Evolutionary conservation across 2,888 invertebrate species (phyloP).

Genomic region (Abrostola tripartita): DNA sequence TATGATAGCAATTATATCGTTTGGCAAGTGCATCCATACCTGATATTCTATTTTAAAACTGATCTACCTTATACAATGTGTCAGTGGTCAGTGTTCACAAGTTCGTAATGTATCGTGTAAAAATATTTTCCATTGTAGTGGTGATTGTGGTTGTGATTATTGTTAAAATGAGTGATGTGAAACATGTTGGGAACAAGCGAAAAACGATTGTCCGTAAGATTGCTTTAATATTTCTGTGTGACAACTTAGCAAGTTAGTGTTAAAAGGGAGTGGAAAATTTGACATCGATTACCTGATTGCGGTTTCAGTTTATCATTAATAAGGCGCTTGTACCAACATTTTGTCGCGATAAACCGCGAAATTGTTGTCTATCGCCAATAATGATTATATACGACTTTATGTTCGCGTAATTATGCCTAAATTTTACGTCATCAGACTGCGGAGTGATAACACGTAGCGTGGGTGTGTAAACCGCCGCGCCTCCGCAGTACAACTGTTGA

Average conservation of each 20-base stretch:
- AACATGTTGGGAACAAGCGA: constrained; percentile 33
- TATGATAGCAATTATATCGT: constrained; percentile 32
- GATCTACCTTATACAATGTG: constrained; percentile 42
- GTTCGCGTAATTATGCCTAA: constrained; percentile 46
- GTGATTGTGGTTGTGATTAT: constrained; percentile 32
- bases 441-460: constrained; percentile 63
- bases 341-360: constrained; percentile 46
- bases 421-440: constrained; percentile 56
- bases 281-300: constrained; percentile 15
- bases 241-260: neutral
- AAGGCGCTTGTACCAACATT: constrained; percentile 28
- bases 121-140: constrained; percentile 33
- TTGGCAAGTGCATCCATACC: constrained; percentile 34
- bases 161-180: constrained; percentile 43
- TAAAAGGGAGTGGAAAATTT: constrained; percentile 24
- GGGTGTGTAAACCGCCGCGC: constrained; percentile 71
- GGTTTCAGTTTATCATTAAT: constrained; percentile 29
- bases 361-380: constrained; percentile 43
- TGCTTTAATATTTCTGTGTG: neutral
- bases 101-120: constrained; percentile 33
- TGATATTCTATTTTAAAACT: constrained; percentile 52
- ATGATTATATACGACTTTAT: constrained; percentile 50
- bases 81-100: constrained; percentile 47
- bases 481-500: constrained; percentile 66
- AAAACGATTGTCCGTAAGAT: constrained; percentile 38